Evolutionary conservation across 2,113 vertebrate genomes (phyloP).

Genomic region (Sceloporus undulatus): DNA sequence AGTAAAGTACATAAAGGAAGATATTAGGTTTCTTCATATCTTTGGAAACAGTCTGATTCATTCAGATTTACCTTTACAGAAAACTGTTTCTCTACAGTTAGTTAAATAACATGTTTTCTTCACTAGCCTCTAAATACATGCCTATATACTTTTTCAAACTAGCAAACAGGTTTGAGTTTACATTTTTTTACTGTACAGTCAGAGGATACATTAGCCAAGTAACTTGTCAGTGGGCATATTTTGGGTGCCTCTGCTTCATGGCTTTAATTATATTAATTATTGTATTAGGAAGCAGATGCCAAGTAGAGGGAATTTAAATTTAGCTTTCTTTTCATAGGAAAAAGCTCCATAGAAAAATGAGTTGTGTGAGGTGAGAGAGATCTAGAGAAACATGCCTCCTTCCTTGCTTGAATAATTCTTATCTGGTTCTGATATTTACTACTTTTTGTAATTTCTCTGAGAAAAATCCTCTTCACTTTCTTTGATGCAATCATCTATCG

Average conservation of each 20-base stretch:
- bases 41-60: not conserved
- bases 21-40: not conserved
- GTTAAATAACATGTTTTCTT: not conserved
- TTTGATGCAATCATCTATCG: constrained; percentile 43
- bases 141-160: not conserved
- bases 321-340: not conserved
- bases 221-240: not conserved
- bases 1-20: constrained; percentile 1
- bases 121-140: not conserved
- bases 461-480: constrained; percentile 41
- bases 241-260: accelerated
- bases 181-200: not conserved
- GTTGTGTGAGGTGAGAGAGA: not conserved
- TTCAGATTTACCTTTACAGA: not conserved
- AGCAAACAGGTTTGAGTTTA: not conserved
- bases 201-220: not conserved
- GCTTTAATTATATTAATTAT: not conserved
- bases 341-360: not conserved
- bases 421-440: constrained; percentile 24
- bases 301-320: constrained; percentile 1
- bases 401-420: not conserved
- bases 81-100: constrained; percentile 6
- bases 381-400: not conserved
- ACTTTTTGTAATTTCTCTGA: constrained; percentile 36
- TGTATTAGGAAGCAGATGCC: not conserved